Evolutionary conservation across 2,797 vertebrate genomes (phyloP).

Genomic region (Pterois miles): DNA sequence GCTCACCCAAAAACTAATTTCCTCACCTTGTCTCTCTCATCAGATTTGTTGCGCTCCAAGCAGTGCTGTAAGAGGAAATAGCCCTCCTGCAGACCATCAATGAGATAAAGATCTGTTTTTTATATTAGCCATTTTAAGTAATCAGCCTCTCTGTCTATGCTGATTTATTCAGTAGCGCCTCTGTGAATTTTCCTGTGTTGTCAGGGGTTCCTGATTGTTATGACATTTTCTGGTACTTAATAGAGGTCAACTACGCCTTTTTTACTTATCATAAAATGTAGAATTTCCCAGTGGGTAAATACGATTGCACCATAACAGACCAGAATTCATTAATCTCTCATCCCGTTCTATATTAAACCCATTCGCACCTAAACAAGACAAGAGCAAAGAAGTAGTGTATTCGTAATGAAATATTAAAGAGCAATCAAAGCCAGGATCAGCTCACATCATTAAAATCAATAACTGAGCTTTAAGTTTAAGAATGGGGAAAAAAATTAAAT

Average conservation of each 20-base stretch:
- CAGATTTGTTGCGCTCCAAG: conserved; percentile 39
- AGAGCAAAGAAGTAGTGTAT: not conserved
- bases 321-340: not conserved
- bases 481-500: not conserved
- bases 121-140: conserved; percentile 22
- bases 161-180: conserved; percentile 31
- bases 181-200: conserved; percentile 6
- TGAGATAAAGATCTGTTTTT: conserved; percentile 42
- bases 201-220: conserved; percentile 2
- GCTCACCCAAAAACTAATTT: conserved; percentile 59
- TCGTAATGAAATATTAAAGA: not conserved
- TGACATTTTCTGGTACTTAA: conserved; percentile 26
- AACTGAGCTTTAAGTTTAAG: not conserved
- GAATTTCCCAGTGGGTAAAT: conserved; percentile 19
- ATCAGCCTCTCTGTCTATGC: conserved; percentile 31
- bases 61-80: conserved; percentile 29
- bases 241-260: conserved; percentile 34
- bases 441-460: not conserved
- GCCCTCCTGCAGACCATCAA: conserved; percentile 20
- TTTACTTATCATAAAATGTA: conserved; percentile 1
- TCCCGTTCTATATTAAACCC: not conserved
- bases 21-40: conserved; percentile 41
- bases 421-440: not conserved
- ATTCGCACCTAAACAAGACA: not conserved
- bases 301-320: not conserved